Base-by-base conservation (phyloP, 2,888 invertebrate genomes). In the Hoplodrina blanda region DNA sequence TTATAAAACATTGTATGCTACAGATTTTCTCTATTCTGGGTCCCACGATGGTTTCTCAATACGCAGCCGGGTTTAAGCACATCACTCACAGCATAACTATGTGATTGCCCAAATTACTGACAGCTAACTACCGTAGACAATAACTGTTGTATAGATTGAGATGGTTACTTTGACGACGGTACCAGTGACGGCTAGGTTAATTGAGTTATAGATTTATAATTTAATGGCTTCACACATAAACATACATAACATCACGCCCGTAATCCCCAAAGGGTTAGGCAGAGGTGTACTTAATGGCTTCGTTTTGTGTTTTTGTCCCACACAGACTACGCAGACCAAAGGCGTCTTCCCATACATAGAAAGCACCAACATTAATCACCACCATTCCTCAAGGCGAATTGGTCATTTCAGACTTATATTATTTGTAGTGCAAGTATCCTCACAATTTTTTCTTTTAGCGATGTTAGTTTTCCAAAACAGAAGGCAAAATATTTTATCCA, bases 61-160 rank as follows among this genome's bases (percentile, higher is more conserved):
- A 46, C 46, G 46, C 46, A 15, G 17, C 46, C 46, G 19, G 37
- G 46, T 63, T 33, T 57, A 60, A 62, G 62, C 72, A 71, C 79
- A 82, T 80, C 80, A 82, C 75, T 86, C 80, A 82, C 78, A 54
- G 44, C 61, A 53, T 83, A 89, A 86, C 85, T 73, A 88, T 87
- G 82, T 85, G 86, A 88, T 88, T 88, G 86, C 85, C 87, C 80
- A 89, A 89, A 87, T 88, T 87, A 78, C 75, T 68, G 76, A 55
- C 79, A 54, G 75, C 66, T 73, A 79, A 86, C 80, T 81, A 82
- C 83, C 85, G 77, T 75, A 46, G 60, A 79, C 83, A 72, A 76
- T 75, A 76, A 71, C 77, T 62, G 37, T 74, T 73, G 20, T 54
- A 78, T 77, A 53, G 53, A 65, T 64, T 52, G 76, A 75, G 64